phyloP scores from a whole-genome alignment of 2,888 invertebrate species.

The Bugulina stolonifera region DNA sequence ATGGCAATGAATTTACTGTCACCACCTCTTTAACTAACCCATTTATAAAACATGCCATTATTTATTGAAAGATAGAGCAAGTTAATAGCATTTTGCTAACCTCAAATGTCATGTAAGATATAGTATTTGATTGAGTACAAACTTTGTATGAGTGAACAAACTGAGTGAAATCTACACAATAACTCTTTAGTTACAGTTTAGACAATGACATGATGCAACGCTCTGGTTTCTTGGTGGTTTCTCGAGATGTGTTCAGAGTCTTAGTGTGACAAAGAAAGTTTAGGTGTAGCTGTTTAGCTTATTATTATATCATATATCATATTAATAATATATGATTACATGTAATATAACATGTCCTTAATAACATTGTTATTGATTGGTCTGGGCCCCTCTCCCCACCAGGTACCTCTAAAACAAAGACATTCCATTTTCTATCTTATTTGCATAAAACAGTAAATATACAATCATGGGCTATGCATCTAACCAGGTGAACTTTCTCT shows the following conservation, averaged over 20 bases:
- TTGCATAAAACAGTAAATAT: too few species aligned
- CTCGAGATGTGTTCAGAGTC: background rate
- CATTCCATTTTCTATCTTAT: too few species aligned
- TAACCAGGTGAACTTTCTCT: too few species aligned
- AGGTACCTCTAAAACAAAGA: too few species aligned
- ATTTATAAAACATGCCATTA: background rate
- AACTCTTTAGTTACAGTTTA: too few species aligned
- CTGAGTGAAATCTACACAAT: too few species aligned
- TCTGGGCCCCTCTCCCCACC: too few species aligned
- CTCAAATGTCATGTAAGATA: background rate
- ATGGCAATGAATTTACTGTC: background rate
- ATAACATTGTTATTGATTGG: too few species aligned
- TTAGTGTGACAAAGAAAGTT: background rate
- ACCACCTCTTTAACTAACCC: background rate
- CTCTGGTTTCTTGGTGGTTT: background rate
- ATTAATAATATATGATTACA: too few species aligned
- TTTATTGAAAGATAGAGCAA: background rate
- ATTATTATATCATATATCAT: background rate
- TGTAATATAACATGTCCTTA: too few species aligned
- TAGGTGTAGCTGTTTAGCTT: background rate
- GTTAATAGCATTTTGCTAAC: background rate
- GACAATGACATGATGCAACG: slow-evolving; percentile 16
- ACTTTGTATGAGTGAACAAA: background rate
- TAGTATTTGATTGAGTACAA: background rate
- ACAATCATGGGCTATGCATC: too few species aligned